phyloP scores from a whole-genome alignment of 2,888 invertebrate genomes.

The Rhaphigaster nebulosa region DNA sequence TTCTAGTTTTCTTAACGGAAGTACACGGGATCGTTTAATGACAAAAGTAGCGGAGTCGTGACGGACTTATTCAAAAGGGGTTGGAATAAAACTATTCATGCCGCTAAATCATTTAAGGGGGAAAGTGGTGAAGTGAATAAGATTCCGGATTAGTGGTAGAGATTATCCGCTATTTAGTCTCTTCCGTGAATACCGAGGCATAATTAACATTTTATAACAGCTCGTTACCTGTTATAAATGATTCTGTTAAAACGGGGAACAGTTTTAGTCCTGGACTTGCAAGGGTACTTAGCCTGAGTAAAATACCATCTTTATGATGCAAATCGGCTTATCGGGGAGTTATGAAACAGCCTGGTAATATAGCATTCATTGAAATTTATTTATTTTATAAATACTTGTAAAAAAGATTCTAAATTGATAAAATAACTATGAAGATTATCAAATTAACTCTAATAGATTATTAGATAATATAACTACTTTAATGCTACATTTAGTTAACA shows the following conservation, averaged over 20 bases:
- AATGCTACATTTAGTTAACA: no score
- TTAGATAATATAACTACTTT: no score
- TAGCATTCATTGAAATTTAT: background rate
- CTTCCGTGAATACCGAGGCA: background rate
- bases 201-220: slow-evolving; percentile 23
- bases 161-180: background rate
- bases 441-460: no score
- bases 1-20: background rate
- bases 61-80: background rate
- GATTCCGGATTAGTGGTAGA: background rate
- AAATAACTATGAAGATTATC: no score
- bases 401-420: no score
- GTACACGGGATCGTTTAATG: background rate
- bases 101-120: background rate
- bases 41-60: background rate
- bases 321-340: background rate
- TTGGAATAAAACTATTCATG: background rate
- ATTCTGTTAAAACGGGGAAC: background rate
- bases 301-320: background rate
- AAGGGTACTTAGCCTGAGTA: background rate
- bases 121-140: background rate
- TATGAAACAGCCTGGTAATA: background rate
- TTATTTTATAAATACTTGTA: background rate
- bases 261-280: background rate
- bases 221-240: slow-evolving; percentile 4